Conservation (phyloP, 2,888 invertebrate genomes). For the Octodonta nipae region DNA sequence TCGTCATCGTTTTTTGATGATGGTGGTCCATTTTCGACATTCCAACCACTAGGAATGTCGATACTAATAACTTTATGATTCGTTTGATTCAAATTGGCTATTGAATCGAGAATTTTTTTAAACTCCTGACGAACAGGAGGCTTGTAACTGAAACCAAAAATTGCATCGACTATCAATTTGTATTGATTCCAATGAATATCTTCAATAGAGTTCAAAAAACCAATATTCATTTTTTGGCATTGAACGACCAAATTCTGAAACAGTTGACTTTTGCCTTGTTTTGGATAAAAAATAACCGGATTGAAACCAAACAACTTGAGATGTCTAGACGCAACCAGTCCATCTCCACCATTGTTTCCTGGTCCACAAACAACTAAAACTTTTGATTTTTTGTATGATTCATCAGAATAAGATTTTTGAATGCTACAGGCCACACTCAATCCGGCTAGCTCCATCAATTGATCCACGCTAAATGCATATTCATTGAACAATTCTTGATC, state of each 20-base stretch:
- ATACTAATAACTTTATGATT: too few species aligned
- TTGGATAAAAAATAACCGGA: constrained; percentile 72
- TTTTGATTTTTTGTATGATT: too few species aligned
- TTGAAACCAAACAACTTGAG: constrained; percentile 79
- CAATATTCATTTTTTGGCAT: constrained; percentile 64
- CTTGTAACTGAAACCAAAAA: too few species aligned
- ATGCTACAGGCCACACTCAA: constrained; percentile 87
- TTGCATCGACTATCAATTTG: too few species aligned
- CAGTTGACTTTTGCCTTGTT: constrained; percentile 65
- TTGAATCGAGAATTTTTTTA: too few species aligned
- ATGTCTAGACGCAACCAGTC: constrained; percentile 90
- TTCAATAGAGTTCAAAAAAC: constrained; percentile 46
- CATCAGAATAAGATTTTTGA: constrained; percentile 53
- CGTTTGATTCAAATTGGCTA: too few species aligned
- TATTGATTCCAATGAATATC: constrained; percentile 39
- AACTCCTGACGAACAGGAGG: too few species aligned
- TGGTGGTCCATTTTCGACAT: too few species aligned
- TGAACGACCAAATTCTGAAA: constrained; percentile 75
- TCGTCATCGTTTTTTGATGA: too few species aligned
- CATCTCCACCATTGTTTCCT: constrained; percentile 92
- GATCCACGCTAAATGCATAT: constrained; percentile 90
- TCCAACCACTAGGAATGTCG: too few species aligned
- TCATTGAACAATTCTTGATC: constrained; percentile 85
- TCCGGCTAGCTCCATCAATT: constrained; percentile 95
- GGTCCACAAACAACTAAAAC: too few species aligned